A percentile compares a stretch with the other conserved stretches of the same genome.
Conservation (phyloP, 2,888 invertebrate species). For the Drosophila nigricruria region DNA sequence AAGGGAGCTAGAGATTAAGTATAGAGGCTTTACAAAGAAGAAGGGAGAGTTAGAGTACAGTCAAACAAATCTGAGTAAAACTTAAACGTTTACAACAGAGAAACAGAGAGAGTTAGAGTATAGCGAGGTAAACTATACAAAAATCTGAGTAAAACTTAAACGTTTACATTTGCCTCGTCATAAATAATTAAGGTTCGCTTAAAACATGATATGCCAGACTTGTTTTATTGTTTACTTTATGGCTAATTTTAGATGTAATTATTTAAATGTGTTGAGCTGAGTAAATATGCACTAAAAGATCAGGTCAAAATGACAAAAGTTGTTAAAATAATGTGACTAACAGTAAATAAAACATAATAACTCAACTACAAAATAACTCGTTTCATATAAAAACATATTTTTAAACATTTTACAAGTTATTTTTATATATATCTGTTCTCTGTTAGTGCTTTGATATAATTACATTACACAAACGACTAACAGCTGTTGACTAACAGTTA, state of each 20-base stretch:
- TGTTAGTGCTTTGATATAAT: background rate
- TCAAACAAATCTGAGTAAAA: background rate
- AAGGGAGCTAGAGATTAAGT: background rate
- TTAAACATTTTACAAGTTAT: background rate
- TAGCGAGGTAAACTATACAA: too few species aligned
- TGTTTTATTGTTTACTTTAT: background rate
- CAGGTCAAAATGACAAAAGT: background rate
- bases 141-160: background rate
- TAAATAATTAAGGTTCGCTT: background rate
- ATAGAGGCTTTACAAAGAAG: background rate
- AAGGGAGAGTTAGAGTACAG: background rate
- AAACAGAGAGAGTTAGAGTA: background rate
- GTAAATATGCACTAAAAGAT: background rate
- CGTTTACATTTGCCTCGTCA: background rate
- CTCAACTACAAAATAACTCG: background rate
- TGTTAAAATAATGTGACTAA: background rate
- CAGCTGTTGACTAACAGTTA: slow-evolving; percentile 11
- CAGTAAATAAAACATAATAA: background rate
- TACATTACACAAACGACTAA: background rate
- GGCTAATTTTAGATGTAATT: slow-evolving; percentile 11
- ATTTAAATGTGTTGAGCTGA: background rate
- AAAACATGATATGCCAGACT: background rate
- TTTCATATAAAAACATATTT: background rate
- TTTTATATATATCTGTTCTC: background rate
- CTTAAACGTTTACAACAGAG: background rate